A percentile compares a stretch with the other conserved stretches of the same genome.
Evolutionary conservation across 2,113 vertebrate species (phyloP).

Genomic region (Solenodon paradoxus): DNA sequence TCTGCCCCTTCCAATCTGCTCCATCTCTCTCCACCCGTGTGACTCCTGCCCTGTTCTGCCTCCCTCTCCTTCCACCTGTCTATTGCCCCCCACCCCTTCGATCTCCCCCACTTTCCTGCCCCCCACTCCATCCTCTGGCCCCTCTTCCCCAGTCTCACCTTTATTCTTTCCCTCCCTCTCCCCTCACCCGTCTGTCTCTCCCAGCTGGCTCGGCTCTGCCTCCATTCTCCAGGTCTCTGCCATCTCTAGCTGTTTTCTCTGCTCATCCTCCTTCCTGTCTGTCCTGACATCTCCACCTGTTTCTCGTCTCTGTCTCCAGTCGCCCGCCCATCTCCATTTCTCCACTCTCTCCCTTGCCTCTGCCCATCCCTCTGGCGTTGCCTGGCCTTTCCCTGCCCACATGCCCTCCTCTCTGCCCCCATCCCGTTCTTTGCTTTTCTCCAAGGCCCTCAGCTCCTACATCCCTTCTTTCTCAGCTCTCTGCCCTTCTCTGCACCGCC

Average conservation of each 20-base stretch:
- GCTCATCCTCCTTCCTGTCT: too few species aligned
- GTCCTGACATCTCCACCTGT: too few species aligned
- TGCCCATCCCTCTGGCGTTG: neutral
- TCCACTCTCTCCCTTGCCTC: neutral
- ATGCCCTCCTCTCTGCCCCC: too few species aligned
- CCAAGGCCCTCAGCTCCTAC: neutral
- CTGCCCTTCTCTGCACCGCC: neutral
- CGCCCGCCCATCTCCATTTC: too few species aligned
- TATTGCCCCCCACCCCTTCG: neutral
- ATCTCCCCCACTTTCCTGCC: too few species aligned
- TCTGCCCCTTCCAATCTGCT: neutral
- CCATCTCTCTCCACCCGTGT: neutral
- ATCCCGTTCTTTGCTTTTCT: neutral
- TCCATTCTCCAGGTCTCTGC: too few species aligned
- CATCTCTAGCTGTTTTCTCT: neutral
- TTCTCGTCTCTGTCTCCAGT: neutral
- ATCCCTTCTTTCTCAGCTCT: neutral
- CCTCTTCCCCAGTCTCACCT: neutral
- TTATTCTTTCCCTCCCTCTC: neutral
- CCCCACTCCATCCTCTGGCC: neutral
- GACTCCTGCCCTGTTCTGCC: too few species aligned
- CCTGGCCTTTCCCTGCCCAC: neutral
- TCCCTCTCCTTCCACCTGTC: neutral
- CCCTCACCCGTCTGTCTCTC: neutral
- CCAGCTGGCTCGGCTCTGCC: neutral